Conservation (phyloP, 2,113 vertebrate species). For the Cryptomyrus ogoouensis region DNA sequence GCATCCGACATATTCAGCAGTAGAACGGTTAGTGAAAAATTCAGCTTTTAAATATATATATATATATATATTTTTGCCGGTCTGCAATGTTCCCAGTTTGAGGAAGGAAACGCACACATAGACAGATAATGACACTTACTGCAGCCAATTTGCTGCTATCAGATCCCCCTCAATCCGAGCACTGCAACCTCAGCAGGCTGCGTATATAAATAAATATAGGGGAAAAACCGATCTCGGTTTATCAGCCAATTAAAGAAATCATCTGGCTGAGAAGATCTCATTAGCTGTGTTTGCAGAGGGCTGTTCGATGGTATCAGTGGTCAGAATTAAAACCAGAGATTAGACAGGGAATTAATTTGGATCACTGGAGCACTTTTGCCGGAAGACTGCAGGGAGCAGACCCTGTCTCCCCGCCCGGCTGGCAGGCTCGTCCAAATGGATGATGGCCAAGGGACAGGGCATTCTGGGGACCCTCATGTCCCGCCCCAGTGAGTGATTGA, state of each 20-base stretch:
- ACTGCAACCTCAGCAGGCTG: slow-evolving; percentile 2
- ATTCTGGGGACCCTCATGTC: not conserved
- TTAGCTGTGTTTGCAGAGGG: slow-evolving; percentile 29
- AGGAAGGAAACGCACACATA: not conserved
- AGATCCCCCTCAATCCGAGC: not conserved
- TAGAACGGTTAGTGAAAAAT: not conserved
- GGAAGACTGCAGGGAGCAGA: not conserved
- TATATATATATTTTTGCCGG: not conserved
- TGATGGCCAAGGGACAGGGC: not conserved
- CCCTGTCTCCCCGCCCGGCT: not conserved
- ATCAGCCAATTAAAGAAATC: slow-evolving; percentile 33
- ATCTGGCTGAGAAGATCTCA: slow-evolving; percentile 29
- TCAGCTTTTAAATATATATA: not conserved
- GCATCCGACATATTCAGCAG: not conserved
- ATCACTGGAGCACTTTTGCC: not conserved
- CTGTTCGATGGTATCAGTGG: slow-evolving; percentile 26
- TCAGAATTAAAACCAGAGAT: slow-evolving; percentile 29
- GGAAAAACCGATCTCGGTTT: slow-evolving; percentile 18
- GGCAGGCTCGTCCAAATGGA: not conserved
- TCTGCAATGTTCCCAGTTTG: not conserved
- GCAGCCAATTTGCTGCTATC: slow-evolving; percentile 29
- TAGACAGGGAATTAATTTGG: slow-evolving; percentile 29
- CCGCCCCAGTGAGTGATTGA: not conserved
- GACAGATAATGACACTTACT: slow-evolving; percentile 17
- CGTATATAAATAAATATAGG: slow-evolving; percentile 20